Evolutionary conservation across 2,888 invertebrate genomes (phyloP).

Genomic region (Harmothoe impar): DNA sequence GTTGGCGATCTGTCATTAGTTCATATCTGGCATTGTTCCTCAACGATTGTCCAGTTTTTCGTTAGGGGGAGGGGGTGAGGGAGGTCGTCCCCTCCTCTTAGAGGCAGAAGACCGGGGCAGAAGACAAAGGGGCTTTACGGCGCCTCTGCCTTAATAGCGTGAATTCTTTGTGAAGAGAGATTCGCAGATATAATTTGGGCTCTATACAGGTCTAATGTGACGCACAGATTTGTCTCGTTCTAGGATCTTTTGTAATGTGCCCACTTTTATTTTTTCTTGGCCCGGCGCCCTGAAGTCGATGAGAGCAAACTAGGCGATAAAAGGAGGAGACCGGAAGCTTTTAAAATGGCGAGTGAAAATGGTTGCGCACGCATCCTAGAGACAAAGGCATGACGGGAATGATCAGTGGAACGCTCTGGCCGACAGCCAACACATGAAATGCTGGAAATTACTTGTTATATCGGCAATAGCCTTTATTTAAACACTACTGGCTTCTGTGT

Average conservation of each 20-base stretch:
- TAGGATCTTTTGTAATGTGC: background rate
- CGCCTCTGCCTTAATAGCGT: conserved; percentile 16
- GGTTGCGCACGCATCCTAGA: conserved; percentile 19
- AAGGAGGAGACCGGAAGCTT: conserved; percentile 55
- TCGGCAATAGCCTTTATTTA: conserved; percentile 7
- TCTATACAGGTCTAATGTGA: conserved; percentile 2
- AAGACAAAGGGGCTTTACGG: background rate
- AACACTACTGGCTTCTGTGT: background rate
- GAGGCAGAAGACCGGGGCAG: too few relatives aligned
- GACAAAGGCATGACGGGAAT: conserved; percentile 20
- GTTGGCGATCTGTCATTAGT: conserved; percentile 15
- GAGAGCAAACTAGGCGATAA: conserved; percentile 47
- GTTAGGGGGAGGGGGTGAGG: background rate
- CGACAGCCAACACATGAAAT: conserved; percentile 32
- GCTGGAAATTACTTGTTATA: background rate
- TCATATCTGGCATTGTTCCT: conserved; percentile 27
- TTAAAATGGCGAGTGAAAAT: conserved; percentile 24
- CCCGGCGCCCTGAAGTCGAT: conserved; percentile 38
- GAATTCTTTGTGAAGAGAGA: conserved; percentile 7
- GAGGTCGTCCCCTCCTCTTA: background rate
- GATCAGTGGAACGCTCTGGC: background rate
- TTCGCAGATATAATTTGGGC: conserved; percentile 42
- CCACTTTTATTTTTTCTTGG: background rate
- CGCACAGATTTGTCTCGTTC: conserved; percentile 36
- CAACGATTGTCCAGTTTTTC: conserved; percentile 33